Conservation (phyloP, 2,113 vertebrate genomes). For the Gymnarchus niloticus region DNA sequence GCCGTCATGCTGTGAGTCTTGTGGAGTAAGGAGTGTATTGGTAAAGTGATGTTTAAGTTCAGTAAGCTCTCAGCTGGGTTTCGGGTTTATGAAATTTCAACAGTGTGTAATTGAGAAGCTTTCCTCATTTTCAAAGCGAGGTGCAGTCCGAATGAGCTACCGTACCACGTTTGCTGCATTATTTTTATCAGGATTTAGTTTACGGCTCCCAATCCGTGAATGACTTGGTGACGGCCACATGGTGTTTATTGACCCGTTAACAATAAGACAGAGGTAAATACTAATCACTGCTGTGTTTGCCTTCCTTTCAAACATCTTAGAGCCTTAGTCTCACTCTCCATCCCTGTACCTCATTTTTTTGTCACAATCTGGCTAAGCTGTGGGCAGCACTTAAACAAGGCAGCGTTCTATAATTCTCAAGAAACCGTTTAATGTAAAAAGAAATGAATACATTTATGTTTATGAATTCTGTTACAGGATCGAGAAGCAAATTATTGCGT, state of each 20-base stretch:
- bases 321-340: conserved; percentile 32
- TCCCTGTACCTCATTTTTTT: conserved; percentile 10
- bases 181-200: conserved; percentile 45
- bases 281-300: conserved; percentile 44
- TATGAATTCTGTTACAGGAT: neutral
- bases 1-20: conserved; percentile 39
- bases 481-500: neutral
- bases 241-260: conserved; percentile 43
- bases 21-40: conserved; percentile 50
- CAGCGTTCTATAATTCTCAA: conserved; percentile 2
- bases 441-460: neutral
- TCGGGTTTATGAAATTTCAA: conserved; percentile 61
- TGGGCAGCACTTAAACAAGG: neutral
- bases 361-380: neutral
- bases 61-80: conserved; percentile 24
- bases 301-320: conserved; percentile 28
- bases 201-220: conserved; percentile 12
- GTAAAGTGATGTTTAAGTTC: conserved; percentile 55
- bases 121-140: conserved; percentile 57
- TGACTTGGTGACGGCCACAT: conserved; percentile 39
- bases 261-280: conserved; percentile 46
- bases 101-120: conserved; percentile 57
- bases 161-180: conserved; percentile 40
- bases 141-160: conserved; percentile 44
- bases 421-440: conserved; percentile 4